phyloP scores from a whole-genome alignment of 2,113 vertebrate species.

The Asarcornis scutulata region DNA sequence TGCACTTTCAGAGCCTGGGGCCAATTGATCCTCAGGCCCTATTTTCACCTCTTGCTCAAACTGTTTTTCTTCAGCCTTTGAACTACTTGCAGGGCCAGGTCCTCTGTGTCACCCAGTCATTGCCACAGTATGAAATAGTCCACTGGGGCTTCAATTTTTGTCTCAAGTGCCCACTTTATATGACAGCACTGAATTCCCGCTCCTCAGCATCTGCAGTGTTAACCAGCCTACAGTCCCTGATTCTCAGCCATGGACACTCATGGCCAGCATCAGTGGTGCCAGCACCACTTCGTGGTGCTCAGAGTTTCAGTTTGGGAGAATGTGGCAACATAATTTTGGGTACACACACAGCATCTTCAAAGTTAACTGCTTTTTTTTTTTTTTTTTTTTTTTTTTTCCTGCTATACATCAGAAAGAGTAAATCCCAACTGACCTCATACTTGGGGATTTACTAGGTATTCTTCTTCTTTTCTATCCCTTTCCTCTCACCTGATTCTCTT shows the following conservation, averaged over 20 bases:
- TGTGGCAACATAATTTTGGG: neutral
- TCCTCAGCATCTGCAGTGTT: neutral
- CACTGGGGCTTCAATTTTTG: neutral
- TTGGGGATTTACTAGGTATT: neutral
- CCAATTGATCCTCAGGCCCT: neutral
- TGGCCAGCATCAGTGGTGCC: too few relatives aligned
- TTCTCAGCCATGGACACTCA: rapidly evolving
- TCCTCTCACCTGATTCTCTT: neutral
- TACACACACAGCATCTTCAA: neutral
- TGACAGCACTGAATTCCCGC: neutral
- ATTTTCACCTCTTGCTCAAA: neutral
- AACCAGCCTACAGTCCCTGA: neutral
- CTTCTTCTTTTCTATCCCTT: neutral
- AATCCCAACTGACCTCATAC: neutral
- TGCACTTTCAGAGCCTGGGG: neutral
- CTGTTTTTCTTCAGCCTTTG: neutral
- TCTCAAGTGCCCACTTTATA: neutral
- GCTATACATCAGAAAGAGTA: neutral
- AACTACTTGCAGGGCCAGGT: neutral
- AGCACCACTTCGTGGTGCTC: neutral
- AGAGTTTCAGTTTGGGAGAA: neutral
- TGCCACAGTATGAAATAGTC: neutral
- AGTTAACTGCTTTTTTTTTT: neutral
- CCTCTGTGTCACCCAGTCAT: neutral
- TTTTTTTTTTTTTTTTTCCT: neutral